These are phyloP conservation scores for Cryptophagus acutangulus DNA, from an alignment of 2,888 invertebrate species.

Conservation along the genomic window DNA sequence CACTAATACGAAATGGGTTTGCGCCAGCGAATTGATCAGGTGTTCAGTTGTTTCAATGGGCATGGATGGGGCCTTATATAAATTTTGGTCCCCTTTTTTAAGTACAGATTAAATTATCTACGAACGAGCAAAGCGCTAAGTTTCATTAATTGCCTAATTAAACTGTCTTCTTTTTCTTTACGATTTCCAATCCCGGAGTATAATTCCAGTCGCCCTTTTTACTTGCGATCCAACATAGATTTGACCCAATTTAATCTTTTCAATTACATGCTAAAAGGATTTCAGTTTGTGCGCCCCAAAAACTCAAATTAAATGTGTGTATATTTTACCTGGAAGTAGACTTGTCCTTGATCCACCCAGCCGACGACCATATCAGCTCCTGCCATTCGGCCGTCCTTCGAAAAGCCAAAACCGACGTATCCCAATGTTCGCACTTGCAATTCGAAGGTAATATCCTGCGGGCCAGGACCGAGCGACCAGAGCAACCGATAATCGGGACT, in stretches of 20 bases:
- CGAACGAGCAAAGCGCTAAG: conserved; percentile 18
- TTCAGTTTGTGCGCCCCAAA: background rate
- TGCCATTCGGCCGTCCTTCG: conserved; percentile 70
- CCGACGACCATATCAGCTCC: conserved; percentile 85
- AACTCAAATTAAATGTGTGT: too few relatives aligned
- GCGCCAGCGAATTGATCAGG: too few relatives aligned
- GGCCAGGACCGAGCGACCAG: conserved; percentile 67
- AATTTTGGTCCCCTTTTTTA: conserved; percentile 7
- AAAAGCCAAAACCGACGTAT: conserved; percentile 84
- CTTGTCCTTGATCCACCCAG: conserved; percentile 80
- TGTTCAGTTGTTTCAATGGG: too few relatives aligned
- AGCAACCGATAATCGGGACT: conserved; percentile 56
- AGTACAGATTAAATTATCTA: conserved; percentile 17
- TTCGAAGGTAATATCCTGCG: conserved; percentile 75
- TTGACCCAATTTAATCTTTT: conserved; percentile 26
- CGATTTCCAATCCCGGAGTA: conserved; percentile 14
- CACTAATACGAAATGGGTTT: background rate
- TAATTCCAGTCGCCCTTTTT: conserved; percentile 6
- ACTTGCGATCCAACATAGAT: conserved; percentile 14
- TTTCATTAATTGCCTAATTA: conserved; percentile 22
- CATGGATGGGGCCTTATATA: background rate
- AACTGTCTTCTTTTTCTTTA: conserved; percentile 18
- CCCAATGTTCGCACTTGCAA: conserved; percentile 79
- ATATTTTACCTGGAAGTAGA: conserved; percentile 72
- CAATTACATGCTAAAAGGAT: conserved; percentile 8